A percentile compares a stretch with the other conserved stretches of the same genome.
phyloP scores from a whole-genome alignment of 2,888 invertebrate species.

The Amblyjoppa proteus region DNA sequence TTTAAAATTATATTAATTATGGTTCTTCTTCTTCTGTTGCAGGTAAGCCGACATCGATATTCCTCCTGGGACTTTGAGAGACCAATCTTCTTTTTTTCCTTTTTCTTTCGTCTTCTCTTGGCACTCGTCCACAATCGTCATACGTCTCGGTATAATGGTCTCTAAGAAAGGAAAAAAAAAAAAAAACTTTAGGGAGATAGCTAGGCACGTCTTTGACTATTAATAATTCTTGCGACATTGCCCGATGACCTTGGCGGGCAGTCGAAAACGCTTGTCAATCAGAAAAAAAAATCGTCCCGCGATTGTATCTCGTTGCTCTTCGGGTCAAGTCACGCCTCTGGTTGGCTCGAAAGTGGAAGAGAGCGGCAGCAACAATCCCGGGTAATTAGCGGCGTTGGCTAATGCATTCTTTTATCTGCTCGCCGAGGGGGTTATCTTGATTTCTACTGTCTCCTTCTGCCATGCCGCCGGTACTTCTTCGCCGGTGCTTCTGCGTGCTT shows the following conservation, averaged over 20 bases:
- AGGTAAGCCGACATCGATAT: conserved; percentile 65
- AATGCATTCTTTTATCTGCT: conserved; percentile 81
- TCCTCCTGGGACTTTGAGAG: conserved; percentile 57
- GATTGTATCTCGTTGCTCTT: conserved; percentile 73
- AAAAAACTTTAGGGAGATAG: conserved; percentile 20
- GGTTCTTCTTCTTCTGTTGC: conserved; percentile 56
- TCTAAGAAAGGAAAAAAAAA: conserved; percentile 10
- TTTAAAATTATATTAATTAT: conserved; percentile 64
- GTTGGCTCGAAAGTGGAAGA: conserved; percentile 72
- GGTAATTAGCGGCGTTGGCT: conserved; percentile 80
- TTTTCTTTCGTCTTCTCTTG: background rate
- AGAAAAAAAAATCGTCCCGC: conserved; percentile 71
- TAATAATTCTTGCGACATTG: conserved; percentile 57
- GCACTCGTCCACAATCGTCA: conserved; percentile 43
- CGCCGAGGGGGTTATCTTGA: conserved; percentile 76
- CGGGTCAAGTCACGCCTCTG: conserved; percentile 74
- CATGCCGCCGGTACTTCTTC: conserved; percentile 41
- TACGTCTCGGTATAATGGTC: conserved; percentile 22
- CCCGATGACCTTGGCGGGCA: conserved; percentile 38
- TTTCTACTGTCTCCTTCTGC: conserved; percentile 62
- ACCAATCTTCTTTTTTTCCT: conserved; percentile 22
- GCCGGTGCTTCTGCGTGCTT: conserved; percentile 23
- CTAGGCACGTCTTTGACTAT: conserved; percentile 45
- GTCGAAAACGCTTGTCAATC: conserved; percentile 58
- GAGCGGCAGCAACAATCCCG: conserved; percentile 61